Conservation (phyloP, 2,888 invertebrate genomes). For the Helobdella robusta region DNA sequence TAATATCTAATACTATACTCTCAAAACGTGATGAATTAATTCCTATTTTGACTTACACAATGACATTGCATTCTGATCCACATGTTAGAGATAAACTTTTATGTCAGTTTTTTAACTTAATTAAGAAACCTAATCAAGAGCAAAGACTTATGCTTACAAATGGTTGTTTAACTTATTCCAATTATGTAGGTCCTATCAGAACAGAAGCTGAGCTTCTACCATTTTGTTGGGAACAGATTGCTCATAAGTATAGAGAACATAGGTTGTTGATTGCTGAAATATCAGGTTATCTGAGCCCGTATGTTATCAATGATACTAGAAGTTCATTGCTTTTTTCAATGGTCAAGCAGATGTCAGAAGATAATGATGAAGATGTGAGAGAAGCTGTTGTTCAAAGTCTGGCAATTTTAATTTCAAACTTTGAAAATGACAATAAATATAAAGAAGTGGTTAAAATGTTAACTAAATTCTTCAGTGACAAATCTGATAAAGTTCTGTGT, state of each 20-base stretch:
- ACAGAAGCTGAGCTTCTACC: conserved; percentile 63
- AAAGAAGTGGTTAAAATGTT: conserved; percentile 53
- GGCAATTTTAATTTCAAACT: conserved; percentile 57
- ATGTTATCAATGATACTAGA: conserved; percentile 57
- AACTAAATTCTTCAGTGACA: conserved; percentile 56
- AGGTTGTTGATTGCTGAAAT: conserved; percentile 62
- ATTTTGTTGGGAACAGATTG: conserved; percentile 65
- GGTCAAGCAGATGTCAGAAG: conserved; percentile 65
- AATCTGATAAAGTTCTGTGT: conserved; percentile 54
- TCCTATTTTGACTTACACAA: conserved; percentile 58
- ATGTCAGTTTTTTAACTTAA: conserved; percentile 62
- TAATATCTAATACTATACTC: conserved; percentile 61
- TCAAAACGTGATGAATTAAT: conserved; percentile 63
- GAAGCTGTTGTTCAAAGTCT: conserved; percentile 59
- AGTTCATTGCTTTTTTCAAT: conserved; percentile 63
- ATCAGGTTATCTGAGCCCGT: conserved; percentile 60
- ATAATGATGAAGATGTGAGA: conserved; percentile 58
- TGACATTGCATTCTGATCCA: conserved; percentile 57
- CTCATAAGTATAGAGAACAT: conserved; percentile 60
- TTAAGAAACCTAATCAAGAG: conserved; percentile 61
- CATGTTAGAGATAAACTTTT: conserved; percentile 59
- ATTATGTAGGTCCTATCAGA: conserved; percentile 51
- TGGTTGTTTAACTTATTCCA: conserved; percentile 52
- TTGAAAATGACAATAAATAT: conserved; percentile 61
- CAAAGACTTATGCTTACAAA: conserved; percentile 55